Evolutionary conservation across 2,888 invertebrate genomes (phyloP).

Genomic region (Myathropa florea): DNA sequence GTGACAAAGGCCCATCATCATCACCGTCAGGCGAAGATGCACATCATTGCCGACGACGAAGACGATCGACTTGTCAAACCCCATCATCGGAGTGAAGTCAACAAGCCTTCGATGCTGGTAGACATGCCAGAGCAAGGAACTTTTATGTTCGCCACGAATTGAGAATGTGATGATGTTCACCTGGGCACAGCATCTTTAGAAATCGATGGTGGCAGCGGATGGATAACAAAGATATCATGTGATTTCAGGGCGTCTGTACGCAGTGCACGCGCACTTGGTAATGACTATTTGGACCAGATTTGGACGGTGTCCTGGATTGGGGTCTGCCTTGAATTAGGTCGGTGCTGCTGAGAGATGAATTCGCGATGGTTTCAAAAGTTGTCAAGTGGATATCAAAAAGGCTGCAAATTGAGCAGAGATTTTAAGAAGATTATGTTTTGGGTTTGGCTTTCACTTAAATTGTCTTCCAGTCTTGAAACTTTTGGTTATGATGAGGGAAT

Average conservation of each 20-base stretch:
- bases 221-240: constrained; percentile 65
- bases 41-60: constrained; percentile 51
- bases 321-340: neutral
- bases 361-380: neutral
- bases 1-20: constrained; percentile 69
- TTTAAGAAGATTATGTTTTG: too few relatives aligned
- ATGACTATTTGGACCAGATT: constrained; percentile 58
- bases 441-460: too few relatives aligned
- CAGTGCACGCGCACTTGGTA: constrained; percentile 51
- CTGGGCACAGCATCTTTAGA: constrained; percentile 21
- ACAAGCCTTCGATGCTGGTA: constrained; percentile 61
- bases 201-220: constrained; percentile 2
- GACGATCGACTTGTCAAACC: constrained; percentile 68
- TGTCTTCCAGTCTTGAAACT: too few relatives aligned
- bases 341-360: neutral
- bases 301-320: neutral
- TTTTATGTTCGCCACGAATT: constrained; percentile 51
- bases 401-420: too few relatives aligned
- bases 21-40: constrained; percentile 65
- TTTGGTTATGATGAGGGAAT: too few relatives aligned
- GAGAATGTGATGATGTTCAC: constrained; percentile 32
- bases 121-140: constrained; percentile 67
- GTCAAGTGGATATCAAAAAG: too few relatives aligned
- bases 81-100: constrained; percentile 60
- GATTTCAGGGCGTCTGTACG: constrained; percentile 47